Base-by-base conservation (phyloP, 92 coral and sea anemone genomes). In the Montipora capitata region DNA sequence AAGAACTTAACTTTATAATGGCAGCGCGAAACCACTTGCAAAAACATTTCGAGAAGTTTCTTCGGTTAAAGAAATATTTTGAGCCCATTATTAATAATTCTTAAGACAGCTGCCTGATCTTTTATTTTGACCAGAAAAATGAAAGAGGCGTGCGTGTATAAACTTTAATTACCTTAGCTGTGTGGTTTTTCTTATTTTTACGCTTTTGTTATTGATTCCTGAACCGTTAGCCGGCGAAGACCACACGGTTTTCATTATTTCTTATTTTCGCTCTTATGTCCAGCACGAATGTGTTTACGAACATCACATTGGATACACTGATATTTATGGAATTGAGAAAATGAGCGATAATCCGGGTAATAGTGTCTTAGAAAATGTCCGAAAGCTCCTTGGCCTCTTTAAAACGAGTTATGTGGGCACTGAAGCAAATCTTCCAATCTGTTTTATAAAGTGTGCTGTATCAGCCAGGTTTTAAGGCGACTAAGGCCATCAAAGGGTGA, bases 201-300 rank as follows among this genome's bases (percentile, higher is more conserved):
- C 9, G 48, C 72, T 43, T 72, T 83, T 83, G 87, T 83, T 83
- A 45, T 72, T 72, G 87, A 72, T 72, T 83, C 59, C 8, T 83
- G 87, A 61, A 83, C 79, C 87, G 87, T 83, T 83, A 72, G 68
- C 52, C 52, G 10, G 71, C 43, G 70, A 15, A 73, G 27, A 72
- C 87, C 87, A 43, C 87, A 72, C 41, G 27, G 58, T 57, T 58
- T 56, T 42, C 39, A 17, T 40, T 5, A 39, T 63, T 17, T 15
- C 35, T 17, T 58, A 8, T 67, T 16, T 49, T 61, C 43, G 62
- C 79, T 12, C 16, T 12, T 58, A 13, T 57, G 14, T 7, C 48
- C 45, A 10, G 12, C 72, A 59, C 80, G 42, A 8, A 72, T 72
- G 87, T 83, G 71, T 59, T 20, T 6, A 20, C 59, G 74, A 57